These are phyloP conservation scores for Agriopis aurantiaria DNA, from an alignment of 2,888 invertebrate genomes.

Conservation along the genomic window DNA sequence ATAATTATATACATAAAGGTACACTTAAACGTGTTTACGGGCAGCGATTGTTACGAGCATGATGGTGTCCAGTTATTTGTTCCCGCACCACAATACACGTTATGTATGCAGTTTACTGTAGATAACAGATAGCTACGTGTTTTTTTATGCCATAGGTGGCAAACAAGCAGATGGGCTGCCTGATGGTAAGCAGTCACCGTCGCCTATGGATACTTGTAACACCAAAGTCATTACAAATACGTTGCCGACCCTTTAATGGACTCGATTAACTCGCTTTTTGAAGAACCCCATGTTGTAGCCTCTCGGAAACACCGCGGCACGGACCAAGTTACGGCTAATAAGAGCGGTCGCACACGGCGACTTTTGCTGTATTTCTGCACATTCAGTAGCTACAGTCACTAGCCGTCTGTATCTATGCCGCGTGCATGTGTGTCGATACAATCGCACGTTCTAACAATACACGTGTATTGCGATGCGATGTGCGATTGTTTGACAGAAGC, in stretches of 20 bases:
- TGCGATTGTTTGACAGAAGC: not conserved
- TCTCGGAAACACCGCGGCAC: not conserved
- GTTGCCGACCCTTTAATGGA: too few relatives aligned
- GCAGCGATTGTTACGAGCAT: slow-evolving; percentile 46
- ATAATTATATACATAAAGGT: not conserved
- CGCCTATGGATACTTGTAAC: too few relatives aligned
- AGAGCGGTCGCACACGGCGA: not conserved
- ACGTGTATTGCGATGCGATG: not conserved
- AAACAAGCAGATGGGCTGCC: too few relatives aligned
- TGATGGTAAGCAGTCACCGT: too few relatives aligned
- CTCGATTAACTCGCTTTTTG: too few relatives aligned
- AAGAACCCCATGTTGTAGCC: too few relatives aligned
- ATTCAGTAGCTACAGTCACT: not conserved
- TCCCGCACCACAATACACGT: slow-evolving; percentile 43
- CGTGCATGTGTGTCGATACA: not conserved
- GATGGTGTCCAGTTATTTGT: slow-evolving; percentile 55
- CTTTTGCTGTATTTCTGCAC: not conserved
- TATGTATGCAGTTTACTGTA: slow-evolving; percentile 33
- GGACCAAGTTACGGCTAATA: slow-evolving; percentile 22
- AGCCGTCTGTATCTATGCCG: not conserved
- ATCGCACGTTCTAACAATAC: too few relatives aligned
- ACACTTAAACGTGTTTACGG: slow-evolving; percentile 43
- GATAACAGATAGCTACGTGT: slow-evolving; percentile 52
- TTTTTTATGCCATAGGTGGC: too few relatives aligned
- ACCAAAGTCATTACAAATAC: too few relatives aligned